Conservation (phyloP, 1,140 invertebrate species). For the Neotoxoptera formosana region DNA sequence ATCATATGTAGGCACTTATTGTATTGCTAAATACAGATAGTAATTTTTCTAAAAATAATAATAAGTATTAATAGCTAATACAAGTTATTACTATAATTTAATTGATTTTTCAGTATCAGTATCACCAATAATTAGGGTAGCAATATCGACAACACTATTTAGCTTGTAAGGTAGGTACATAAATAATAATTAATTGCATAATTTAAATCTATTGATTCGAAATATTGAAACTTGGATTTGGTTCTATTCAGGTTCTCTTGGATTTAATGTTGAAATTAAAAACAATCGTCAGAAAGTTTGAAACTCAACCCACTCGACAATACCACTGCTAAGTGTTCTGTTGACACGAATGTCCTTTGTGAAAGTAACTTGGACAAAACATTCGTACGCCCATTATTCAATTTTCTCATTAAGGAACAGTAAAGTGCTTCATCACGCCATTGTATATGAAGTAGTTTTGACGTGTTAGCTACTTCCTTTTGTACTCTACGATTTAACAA, state of each 20-base stretch:
- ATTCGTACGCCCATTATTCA: not conserved
- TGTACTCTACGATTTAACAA: not conserved
- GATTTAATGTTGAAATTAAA: not conserved
- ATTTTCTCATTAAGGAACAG: not conserved
- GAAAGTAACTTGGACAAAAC: slow-evolving; percentile 20
- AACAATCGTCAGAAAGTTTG: slow-evolving; percentile 20
- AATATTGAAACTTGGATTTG: not conserved
- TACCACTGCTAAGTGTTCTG: not conserved
- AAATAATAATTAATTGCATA: not conserved
- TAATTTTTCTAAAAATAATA: no score
- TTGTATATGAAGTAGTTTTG: slow-evolving; percentile 28
- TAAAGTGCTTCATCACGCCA: not conserved
- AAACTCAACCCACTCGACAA: not conserved
- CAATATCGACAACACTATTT: not conserved
- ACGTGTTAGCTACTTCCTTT: slow-evolving; percentile 13
- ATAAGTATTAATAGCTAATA: no score
- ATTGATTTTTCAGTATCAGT: no score
- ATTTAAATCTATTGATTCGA: not conserved
- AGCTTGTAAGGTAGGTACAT: not conserved
- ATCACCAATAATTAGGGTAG: not conserved
- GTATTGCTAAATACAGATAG: no score
- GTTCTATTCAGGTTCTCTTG: not conserved
- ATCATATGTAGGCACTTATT: no score
- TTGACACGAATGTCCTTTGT: slow-evolving; percentile 12
- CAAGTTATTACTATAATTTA: no score